These are phyloP conservation scores for Coelinius sp. DNA, from an alignment of 2,888 invertebrate species.

Conservation along the genomic window DNA sequence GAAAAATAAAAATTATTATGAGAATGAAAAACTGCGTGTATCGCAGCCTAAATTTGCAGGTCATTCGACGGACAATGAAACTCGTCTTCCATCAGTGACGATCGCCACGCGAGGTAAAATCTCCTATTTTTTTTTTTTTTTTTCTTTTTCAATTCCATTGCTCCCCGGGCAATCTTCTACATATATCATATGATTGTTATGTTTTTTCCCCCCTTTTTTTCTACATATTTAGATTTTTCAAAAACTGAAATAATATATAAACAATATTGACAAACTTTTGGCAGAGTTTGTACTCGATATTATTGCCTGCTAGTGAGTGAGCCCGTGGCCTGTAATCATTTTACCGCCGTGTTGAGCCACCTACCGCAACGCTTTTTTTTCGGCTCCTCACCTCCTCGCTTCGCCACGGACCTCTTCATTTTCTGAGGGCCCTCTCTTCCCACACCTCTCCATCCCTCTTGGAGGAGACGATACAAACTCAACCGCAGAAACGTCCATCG, in stretches of 20 bases:
- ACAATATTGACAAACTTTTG: conserved; percentile 53
- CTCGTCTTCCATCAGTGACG: conserved; percentile 29
- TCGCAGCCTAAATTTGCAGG: background rate
- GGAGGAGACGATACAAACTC: background rate
- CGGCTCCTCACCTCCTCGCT: conserved; percentile 36
- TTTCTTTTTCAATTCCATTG: background rate
- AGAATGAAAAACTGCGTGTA: background rate
- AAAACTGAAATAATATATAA: background rate
- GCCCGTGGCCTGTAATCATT: conserved; percentile 67
- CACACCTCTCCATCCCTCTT: conserved; percentile 35
- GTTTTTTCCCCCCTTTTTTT: no score
- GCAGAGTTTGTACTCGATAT: conserved; percentile 62
- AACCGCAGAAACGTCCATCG: conserved; percentile 30
- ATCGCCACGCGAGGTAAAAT: conserved; percentile 27
- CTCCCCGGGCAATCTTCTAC: no score
- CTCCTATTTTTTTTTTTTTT: background rate
- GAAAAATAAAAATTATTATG: conserved; percentile 1
- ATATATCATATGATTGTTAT: no score
- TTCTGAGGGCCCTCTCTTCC: conserved; percentile 43
- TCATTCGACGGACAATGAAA: conserved; percentile 24
- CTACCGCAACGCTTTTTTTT: conserved; percentile 59
- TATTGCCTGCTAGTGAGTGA: conserved; percentile 62
- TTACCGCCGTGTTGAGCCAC: conserved; percentile 63
- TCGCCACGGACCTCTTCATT: conserved; percentile 41
- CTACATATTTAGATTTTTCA: no score